phyloP scores from a whole-genome alignment of 2,113 vertebrate genomes.

The Equus quagga region DNA sequence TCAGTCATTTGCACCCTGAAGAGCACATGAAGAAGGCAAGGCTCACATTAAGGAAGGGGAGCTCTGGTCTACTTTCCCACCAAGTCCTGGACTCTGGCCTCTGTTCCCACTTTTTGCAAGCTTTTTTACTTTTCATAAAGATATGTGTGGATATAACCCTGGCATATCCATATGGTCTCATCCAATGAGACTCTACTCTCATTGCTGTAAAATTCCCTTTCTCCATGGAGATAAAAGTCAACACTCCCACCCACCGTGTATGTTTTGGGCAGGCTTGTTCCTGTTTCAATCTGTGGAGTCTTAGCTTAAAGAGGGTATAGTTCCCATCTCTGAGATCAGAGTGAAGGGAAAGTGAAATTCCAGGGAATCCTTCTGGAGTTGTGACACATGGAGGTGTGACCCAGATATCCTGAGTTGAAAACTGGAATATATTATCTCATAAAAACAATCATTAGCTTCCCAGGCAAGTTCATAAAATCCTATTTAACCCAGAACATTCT shows the following conservation, averaged over 20 bases:
- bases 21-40: neutral
- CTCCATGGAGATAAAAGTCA: neutral
- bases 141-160: neutral
- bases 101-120: neutral
- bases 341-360: neutral
- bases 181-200: neutral
- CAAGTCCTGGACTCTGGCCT: neutral
- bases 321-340: neutral
- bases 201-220: conserved; percentile 17
- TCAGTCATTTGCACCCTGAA: neutral
- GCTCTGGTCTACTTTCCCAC: neutral
- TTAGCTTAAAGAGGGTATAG: neutral
- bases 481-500: conserved; percentile 26
- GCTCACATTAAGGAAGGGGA: neutral
- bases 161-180: neutral
- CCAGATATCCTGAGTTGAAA: conserved; percentile 49
- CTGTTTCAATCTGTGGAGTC: neutral
- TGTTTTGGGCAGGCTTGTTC: neutral
- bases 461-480: neutral
- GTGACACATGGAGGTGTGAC: neutral
- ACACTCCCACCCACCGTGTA: neutral
- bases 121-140: neutral
- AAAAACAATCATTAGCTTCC: conserved; percentile 45
- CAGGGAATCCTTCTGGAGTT: neutral
- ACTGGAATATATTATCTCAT: conserved; percentile 46